Evolutionary conservation across 2,797 vertebrate species (phyloP), one percentile per base, ranked within the genome.

Genomic region (Carapus acus): DNA sequence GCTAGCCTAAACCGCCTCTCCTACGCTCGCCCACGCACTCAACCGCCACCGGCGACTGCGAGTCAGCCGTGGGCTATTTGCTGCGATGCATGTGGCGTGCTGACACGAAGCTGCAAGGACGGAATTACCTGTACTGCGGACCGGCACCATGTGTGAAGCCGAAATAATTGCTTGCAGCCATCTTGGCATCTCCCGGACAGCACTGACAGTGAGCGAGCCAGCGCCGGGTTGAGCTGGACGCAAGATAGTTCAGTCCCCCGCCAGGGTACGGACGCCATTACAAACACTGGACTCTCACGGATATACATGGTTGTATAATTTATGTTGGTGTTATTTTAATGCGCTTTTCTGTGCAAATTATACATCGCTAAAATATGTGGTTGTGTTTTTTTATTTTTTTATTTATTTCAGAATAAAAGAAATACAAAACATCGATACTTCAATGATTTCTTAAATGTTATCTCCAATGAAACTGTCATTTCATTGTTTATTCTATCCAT

Each of bases 91-190:
- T 22, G 29, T 1, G 12, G 16, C 55, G 27, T 5, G 19, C 15
- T 71, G 71, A 79, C 80, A 75, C 15, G 22, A 8, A 29, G 4
- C 8, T 8, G 44, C 31, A 41, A 21, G 23, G 12, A 13, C 27
- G 37, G 14, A 50, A 67, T 86, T 89, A 93, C 92, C 91, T 91
- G 89, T 87, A 88, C 47, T 84, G 88, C 15, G 82, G 76, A 74
- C 73, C 83, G 83, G 85, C 85, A 58, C 79, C 89, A 78, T 82
- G 85, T 67, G 88, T 81, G 61, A 86, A 87, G 37, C 88, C 83
- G 52, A 82, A 88, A 59, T 81, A 88, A 78, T 86, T 84, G 67
- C 88, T 87, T 62, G 90, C 88, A 85, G 90, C 91, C 92, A 93
- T 93, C 84, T 91, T 91, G 73, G 78, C 82, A 80, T 83, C 83